phyloP scores from a whole-genome alignment of 2,113 vertebrate species.

The Trachemys scripta region DNA sequence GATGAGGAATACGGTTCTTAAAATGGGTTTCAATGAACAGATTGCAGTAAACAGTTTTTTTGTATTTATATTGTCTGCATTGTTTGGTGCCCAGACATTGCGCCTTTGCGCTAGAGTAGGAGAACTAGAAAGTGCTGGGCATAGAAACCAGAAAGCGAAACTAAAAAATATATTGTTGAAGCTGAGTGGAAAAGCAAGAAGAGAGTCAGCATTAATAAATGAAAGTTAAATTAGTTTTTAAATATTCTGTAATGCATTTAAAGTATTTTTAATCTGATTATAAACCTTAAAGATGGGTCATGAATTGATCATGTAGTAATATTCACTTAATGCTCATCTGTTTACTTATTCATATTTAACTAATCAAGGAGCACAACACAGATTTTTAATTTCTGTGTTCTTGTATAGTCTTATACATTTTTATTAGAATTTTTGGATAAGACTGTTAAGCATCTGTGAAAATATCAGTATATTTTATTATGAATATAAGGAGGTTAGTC shows the following conservation, averaged over 20 bases:
- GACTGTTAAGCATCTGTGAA: background rate
- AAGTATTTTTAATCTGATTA: background rate
- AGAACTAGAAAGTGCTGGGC: background rate
- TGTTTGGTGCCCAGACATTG: background rate
- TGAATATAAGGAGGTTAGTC: background rate
- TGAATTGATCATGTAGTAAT: background rate
- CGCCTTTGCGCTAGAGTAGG: background rate
- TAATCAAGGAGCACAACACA: background rate
- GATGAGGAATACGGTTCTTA: background rate
- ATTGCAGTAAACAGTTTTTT: no score
- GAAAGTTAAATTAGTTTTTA: background rate
- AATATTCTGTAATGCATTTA: background rate
- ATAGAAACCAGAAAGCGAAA: background rate
- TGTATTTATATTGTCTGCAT: background rate
- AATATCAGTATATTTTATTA: background rate
- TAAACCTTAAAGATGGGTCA: background rate
- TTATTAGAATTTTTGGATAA: background rate
- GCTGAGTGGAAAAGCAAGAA: background rate
- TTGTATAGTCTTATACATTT: background rate
- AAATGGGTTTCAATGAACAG: background rate
- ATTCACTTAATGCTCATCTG: background rate
- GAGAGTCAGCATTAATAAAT: background rate
- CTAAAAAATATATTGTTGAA: background rate
- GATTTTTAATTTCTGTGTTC: background rate
- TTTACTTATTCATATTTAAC: background rate